These are phyloP conservation scores for Turnix velox DNA, from an alignment of 2,113 vertebrate genomes.

Conservation along the genomic window DNA sequence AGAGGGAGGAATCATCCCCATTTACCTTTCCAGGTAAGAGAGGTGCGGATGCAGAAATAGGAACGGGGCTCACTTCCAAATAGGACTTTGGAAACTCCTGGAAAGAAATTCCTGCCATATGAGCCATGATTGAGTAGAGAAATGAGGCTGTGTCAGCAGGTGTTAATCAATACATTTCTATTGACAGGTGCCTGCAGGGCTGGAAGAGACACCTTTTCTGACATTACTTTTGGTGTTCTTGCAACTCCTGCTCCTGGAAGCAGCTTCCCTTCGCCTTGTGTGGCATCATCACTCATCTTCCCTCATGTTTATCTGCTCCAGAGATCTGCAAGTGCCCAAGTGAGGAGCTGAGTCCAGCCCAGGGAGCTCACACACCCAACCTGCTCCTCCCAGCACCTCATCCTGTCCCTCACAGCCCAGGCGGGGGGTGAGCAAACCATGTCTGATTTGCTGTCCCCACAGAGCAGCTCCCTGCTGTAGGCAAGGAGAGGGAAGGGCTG, in stretches of 20 bases:
- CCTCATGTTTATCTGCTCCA: background rate
- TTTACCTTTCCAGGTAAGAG: background rate
- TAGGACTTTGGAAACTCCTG: background rate
- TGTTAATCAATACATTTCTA: conserved; percentile 54
- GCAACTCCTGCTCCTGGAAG: conserved; percentile 21
- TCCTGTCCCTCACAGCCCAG: no score
- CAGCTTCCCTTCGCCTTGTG: conserved; percentile 25
- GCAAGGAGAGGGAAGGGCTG: conserved; percentile 5
- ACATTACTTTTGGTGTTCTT: conserved; percentile 34
- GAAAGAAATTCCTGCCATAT: background rate
- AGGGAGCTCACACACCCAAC: background rate
- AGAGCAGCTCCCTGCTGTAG: background rate
- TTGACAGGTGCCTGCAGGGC: conserved; percentile 48
- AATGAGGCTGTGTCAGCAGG: background rate
- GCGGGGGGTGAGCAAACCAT: no score
- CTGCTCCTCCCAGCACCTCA: background rate
- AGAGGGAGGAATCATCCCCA: background rate
- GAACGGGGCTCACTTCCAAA: background rate
- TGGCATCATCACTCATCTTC: conserved; percentile 38
- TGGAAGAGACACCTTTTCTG: conserved; percentile 31
- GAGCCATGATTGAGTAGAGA: background rate
- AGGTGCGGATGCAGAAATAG: background rate
- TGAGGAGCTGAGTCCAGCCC: background rate
- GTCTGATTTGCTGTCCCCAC: background rate
- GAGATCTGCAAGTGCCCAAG: background rate